Conservation (phyloP, 2,113 vertebrate genomes). For the Lepidiolamprologus cunningtoni region DNA sequence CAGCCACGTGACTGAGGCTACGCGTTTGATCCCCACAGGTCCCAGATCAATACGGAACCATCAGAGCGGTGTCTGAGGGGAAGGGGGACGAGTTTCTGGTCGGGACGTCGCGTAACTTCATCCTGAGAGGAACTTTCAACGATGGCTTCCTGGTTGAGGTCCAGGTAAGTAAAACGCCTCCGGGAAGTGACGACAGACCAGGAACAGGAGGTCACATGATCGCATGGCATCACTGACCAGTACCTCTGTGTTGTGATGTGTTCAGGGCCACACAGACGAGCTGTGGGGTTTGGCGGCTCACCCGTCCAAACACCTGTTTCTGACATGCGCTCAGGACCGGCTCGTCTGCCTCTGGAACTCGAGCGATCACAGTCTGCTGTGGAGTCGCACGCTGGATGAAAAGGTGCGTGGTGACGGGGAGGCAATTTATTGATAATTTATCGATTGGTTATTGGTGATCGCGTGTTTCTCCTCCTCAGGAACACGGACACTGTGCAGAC, state of each 20-base stretch:
- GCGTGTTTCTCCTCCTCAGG: constrained; percentile 61
- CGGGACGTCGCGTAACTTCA: constrained; percentile 92
- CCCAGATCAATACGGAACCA: constrained; percentile 92
- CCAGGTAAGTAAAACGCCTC: constrained; percentile 72
- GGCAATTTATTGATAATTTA: not conserved
- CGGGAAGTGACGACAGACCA: not conserved
- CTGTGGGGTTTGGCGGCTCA: constrained; percentile 95
- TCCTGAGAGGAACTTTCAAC: constrained; percentile 90
- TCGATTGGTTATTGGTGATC: not conserved
- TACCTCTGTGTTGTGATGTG: not conserved
- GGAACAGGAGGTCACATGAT: not conserved
- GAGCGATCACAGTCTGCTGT: constrained; percentile 84
- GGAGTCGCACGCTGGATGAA: constrained; percentile 90
- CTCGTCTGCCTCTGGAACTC: constrained; percentile 95
- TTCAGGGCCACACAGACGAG: constrained; percentile 95
- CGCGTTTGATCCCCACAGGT: constrained; percentile 66
- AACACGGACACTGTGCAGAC: constrained; percentile 95
- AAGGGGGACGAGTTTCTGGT: constrained; percentile 91
- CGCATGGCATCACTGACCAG: not conserved
- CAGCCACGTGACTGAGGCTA: not conserved
- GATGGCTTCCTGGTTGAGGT: constrained; percentile 93
- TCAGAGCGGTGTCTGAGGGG: constrained; percentile 91
- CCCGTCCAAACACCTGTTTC: constrained; percentile 86
- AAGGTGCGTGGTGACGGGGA: not conserved
- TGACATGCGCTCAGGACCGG: constrained; percentile 93